phyloP scores from a whole-genome alignment of 2,888 invertebrate genomes.

The Leptopilina drosophilae region DNA sequence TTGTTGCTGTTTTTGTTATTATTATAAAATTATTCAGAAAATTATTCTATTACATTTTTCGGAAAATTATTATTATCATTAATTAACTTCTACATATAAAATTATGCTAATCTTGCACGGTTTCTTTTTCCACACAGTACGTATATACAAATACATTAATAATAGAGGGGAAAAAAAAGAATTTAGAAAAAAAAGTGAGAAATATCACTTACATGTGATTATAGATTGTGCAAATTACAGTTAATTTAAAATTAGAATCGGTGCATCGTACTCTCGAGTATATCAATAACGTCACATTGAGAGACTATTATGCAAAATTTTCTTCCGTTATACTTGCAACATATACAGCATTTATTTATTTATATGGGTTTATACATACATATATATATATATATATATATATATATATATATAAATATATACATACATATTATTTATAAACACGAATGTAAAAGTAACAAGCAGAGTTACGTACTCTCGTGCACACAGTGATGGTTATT shows the following conservation, averaged over 20 bases:
- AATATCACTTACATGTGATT: too few species aligned
- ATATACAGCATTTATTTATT: background rate
- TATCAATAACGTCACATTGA: background rate
- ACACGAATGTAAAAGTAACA: constrained; percentile 16
- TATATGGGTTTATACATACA: background rate
- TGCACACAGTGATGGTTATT: background rate
- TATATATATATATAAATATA: too few species aligned
- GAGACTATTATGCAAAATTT: constrained; percentile 19
- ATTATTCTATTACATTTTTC: too few species aligned
- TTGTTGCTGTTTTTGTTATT: too few species aligned
- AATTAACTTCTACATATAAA: background rate
- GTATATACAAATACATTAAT: background rate
- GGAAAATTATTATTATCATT: background rate
- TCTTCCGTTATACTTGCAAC: constrained; percentile 30
- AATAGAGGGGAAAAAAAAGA: background rate
- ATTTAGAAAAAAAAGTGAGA: too few species aligned
- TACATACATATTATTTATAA: background rate
- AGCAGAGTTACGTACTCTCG: background rate
- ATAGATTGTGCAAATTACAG: background rate
- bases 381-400: too few species aligned
- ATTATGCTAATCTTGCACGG: background rate
- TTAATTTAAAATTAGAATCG: constrained; percentile 14
- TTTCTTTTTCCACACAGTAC: background rate
- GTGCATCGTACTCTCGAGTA: background rate
- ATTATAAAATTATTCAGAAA: too few species aligned